Evolutionary conservation across 2,888 invertebrate genomes (phyloP).

Genomic region (Amphimallon solstitiale): DNA sequence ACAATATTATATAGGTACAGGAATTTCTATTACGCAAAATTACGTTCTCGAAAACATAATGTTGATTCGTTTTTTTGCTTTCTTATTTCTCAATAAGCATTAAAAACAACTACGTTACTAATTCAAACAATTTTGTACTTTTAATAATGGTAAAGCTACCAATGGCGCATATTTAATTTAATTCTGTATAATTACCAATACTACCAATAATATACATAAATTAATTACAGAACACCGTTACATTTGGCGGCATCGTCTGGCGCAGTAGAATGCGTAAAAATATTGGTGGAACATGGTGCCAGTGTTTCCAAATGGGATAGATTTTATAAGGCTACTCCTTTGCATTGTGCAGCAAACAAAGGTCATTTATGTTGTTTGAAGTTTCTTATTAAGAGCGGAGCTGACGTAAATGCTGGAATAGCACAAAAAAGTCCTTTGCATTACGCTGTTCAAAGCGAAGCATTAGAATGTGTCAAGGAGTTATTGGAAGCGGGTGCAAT

Average conservation of each 20-base stretch:
- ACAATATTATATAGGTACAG: no score
- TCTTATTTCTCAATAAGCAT: no score
- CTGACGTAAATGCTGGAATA: constrained; percentile 81
- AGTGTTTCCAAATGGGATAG: constrained; percentile 77
- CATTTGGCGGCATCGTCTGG: constrained; percentile 85
- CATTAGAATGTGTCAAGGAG: constrained; percentile 76
- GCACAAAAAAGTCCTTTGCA: constrained; percentile 79
- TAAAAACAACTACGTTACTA: no score
- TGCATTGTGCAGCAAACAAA: constrained; percentile 80
- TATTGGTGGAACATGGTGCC: constrained; percentile 76
- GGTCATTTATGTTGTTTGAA: constrained; percentile 71
- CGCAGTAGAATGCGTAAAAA: constrained; percentile 74
- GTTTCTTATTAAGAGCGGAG: constrained; percentile 75
- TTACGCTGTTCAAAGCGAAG: constrained; percentile 83
- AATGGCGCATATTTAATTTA: no score
- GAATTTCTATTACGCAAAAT: no score
- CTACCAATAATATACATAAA: background rate
- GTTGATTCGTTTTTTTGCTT: no score
- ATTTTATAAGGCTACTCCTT: constrained; percentile 74
- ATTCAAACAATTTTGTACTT: no score
- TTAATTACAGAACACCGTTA: constrained; percentile 68
- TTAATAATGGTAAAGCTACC: no score
- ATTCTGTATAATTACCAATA: background rate
- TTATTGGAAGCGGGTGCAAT: constrained; percentile 81
- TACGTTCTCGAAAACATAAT: no score